These are phyloP conservation scores for Ennomos fuscantarius DNA, from an alignment of 2,888 invertebrate genomes.

Conservation along the genomic window DNA sequence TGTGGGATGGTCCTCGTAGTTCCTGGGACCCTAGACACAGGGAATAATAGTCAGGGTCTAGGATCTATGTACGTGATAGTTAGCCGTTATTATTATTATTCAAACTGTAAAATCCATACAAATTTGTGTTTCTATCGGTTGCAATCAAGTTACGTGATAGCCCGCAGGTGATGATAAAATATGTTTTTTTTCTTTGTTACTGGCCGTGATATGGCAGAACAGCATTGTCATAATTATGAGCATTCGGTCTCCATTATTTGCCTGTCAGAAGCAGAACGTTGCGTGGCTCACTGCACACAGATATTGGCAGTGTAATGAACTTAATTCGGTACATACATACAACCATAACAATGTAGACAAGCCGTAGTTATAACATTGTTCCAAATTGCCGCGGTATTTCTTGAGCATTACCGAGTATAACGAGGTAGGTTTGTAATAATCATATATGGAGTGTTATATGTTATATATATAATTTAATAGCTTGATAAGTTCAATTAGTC, in stretches of 20 bases:
- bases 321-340: constrained; percentile 9
- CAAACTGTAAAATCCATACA: too few relatives aligned
- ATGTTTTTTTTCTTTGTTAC: constrained; percentile 7
- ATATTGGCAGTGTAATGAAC: constrained; percentile 34
- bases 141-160: too few relatives aligned
- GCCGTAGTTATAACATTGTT: not conserved
- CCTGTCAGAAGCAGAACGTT: constrained; percentile 51
- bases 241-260: constrained; percentile 46
- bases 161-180: constrained; percentile 9
- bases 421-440: too few relatives aligned
- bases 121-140: too few relatives aligned
- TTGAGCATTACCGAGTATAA: not conserved
- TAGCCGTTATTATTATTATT: too few relatives aligned
- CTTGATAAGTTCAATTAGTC: too few relatives aligned
- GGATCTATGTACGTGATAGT: too few relatives aligned
- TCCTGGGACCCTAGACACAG: too few relatives aligned
- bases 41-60: too few relatives aligned
- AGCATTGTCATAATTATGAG: constrained; percentile 18
- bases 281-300: constrained; percentile 43
- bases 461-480: too few relatives aligned
- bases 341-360: not conserved
- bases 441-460: too few relatives aligned
- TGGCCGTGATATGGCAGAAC: constrained; percentile 8
- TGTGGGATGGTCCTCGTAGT: too few relatives aligned
- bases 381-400: not conserved